These are phyloP conservation scores for Eubucco bourcierii DNA, from an alignment of 2,113 vertebrate genomes.

Conservation along the genomic window DNA sequence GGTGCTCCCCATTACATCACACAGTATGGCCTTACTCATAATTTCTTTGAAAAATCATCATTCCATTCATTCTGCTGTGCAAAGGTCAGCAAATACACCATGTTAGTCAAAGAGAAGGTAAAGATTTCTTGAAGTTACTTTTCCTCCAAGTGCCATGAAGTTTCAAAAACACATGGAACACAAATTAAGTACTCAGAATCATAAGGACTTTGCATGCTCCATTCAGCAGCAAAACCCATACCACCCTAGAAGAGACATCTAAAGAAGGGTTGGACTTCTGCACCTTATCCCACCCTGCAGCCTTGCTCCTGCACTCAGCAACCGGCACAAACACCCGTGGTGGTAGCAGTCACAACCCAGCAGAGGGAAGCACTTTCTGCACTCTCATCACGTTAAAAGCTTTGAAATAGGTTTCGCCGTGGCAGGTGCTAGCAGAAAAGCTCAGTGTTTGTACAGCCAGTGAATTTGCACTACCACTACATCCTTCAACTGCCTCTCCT, in stretches of 20 bases:
- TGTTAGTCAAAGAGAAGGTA: neutral
- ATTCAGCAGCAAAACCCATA: neutral
- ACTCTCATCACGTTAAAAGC: no score
- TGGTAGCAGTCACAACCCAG: neutral
- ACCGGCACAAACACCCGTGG: accelerated
- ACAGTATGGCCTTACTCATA: neutral
- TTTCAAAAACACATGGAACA: neutral
- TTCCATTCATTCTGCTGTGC: neutral
- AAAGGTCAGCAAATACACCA: neutral
- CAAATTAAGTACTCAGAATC: neutral
- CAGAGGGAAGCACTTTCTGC: neutral
- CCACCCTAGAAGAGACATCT: neutral
- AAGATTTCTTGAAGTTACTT: neutral
- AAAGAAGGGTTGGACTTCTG: neutral
- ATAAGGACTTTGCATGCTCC: neutral
- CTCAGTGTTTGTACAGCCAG: neutral
- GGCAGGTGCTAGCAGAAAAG: neutral
- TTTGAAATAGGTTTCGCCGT: neutral
- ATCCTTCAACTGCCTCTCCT: neutral
- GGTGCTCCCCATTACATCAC: neutral
- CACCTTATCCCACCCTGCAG: neutral
- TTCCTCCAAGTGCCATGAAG: neutral
- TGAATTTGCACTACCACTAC: neutral
- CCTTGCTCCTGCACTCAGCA: neutral
- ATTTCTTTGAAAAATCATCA: neutral